These are phyloP conservation scores for Danio jaintianensis DNA, from an alignment of 2,797 vertebrate species.

Conservation along the genomic window DNA sequence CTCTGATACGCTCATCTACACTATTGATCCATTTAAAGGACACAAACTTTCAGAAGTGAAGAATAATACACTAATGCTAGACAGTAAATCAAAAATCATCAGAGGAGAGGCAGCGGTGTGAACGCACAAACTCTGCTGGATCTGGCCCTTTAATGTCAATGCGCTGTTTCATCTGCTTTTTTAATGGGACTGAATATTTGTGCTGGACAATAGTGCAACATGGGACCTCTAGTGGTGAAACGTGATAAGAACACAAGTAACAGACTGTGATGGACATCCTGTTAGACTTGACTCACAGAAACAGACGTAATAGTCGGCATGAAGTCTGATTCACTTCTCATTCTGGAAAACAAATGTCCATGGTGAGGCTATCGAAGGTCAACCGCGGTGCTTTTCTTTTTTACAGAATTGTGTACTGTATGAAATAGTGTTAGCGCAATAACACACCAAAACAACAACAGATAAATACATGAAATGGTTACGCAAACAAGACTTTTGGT, in stretches of 20 bases:
- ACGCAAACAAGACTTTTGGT: background rate
- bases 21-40: slow-evolving; percentile 1
- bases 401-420: background rate
- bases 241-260: slow-evolving; percentile 5
- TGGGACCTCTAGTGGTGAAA: slow-evolving; percentile 60
- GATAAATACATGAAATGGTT: background rate
- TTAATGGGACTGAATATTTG: background rate
- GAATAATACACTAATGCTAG: slow-evolving; percentile 19
- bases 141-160: background rate
- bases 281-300: background rate
- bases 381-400: background rate
- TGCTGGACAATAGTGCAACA: slow-evolving; percentile 18
- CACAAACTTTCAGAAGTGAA: slow-evolving; percentile 18
- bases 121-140: background rate
- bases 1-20: background rate
- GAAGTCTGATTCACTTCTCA: background rate
- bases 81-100: background rate
- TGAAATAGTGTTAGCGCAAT: background rate
- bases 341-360: background rate
- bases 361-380: background rate
- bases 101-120: background rate
- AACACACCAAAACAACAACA: background rate
- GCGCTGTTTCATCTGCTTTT: background rate
- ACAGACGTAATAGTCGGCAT: background rate
- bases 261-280: background rate